These are phyloP conservation scores for Coccyzus lansbergi DNA, from an alignment of 2,797 vertebrate genomes.

Conservation along the genomic window DNA sequence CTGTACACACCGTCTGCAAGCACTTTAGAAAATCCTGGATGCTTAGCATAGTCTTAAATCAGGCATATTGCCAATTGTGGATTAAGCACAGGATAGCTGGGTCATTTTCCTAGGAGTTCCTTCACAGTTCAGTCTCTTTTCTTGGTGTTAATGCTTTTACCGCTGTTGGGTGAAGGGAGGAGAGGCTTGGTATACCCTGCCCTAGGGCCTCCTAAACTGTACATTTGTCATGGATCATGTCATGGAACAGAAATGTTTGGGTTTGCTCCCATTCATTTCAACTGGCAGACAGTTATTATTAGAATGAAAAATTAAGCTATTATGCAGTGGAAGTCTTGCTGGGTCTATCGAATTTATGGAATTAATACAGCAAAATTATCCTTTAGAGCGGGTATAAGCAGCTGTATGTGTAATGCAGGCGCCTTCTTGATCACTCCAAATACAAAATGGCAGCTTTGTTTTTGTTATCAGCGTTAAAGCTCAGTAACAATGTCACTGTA, in stretches of 20 bases:
- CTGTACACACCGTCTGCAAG: constrained; percentile 53
- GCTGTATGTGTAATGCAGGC: constrained; percentile 51
- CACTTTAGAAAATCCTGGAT: constrained; percentile 57
- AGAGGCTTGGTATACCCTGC: constrained; percentile 58
- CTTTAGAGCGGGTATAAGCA: constrained; percentile 69
- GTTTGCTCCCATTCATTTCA: constrained; percentile 78
- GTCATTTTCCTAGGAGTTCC: constrained; percentile 64
- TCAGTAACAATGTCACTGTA: not conserved
- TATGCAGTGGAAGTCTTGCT: constrained; percentile 68
- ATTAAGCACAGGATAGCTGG: constrained; percentile 51
- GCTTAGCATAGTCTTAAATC: constrained; percentile 50
- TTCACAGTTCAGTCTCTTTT: constrained; percentile 64
- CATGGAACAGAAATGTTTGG: constrained; percentile 75
- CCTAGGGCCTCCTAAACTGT: constrained; percentile 62
- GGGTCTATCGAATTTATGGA: constrained; percentile 77
- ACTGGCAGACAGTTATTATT: constrained; percentile 79
- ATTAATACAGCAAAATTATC: constrained; percentile 78
- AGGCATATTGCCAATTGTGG: constrained; percentile 52
- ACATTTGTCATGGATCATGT: constrained; percentile 72
- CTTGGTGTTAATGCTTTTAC: constrained; percentile 67
- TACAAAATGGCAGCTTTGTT: constrained; percentile 60
- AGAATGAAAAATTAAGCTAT: constrained; percentile 81
- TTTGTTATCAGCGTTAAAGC: not conserved
- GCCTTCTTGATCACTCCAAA: constrained; percentile 47
- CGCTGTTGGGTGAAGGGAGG: constrained; percentile 29